phyloP scores from a whole-genome alignment of 2,113 vertebrate genomes.

The Leucopsar rothschildi region DNA sequence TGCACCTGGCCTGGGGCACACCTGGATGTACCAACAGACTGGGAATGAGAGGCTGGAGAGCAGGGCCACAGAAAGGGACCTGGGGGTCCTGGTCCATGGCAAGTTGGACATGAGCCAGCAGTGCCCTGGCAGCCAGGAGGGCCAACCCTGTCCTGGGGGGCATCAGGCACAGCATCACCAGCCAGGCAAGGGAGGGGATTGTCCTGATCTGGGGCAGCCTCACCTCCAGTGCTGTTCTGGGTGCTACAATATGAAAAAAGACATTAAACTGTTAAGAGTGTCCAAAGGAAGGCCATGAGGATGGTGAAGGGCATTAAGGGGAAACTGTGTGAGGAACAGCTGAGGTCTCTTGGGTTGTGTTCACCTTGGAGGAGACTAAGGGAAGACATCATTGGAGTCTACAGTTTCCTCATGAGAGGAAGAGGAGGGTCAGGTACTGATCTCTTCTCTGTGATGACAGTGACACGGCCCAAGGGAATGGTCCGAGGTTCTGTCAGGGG shows the following conservation, averaged over 20 bases:
- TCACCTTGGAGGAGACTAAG: neutral
- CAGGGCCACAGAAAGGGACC: neutral
- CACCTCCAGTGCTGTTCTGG: neutral
- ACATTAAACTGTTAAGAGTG: neutral
- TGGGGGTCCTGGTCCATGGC: rapidly evolving
- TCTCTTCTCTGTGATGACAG: neutral
- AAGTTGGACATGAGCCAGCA: neutral
- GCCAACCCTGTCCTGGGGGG: rapidly evolving
- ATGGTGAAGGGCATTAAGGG: neutral
- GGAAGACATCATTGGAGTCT: neutral
- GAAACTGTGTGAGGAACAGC: rapidly evolving
- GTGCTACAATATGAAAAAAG: neutral
- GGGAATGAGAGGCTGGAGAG: neutral
- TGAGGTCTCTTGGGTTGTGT: neutral
- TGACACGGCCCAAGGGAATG: neutral
- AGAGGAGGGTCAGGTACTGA: neutral
- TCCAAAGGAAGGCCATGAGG: neutral
- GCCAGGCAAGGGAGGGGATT: neutral
- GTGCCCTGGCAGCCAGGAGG: neutral
- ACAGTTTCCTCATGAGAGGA: neutral
- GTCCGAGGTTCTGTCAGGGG: neutral
- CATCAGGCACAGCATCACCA: neutral
- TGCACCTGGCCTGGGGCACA: neutral
- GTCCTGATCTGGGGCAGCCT: rapidly evolving
- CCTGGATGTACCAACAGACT: neutral